These are phyloP conservation scores for Syrphus vitripennis DNA, from an alignment of 2,888 invertebrate genomes.

Conservation along the genomic window DNA sequence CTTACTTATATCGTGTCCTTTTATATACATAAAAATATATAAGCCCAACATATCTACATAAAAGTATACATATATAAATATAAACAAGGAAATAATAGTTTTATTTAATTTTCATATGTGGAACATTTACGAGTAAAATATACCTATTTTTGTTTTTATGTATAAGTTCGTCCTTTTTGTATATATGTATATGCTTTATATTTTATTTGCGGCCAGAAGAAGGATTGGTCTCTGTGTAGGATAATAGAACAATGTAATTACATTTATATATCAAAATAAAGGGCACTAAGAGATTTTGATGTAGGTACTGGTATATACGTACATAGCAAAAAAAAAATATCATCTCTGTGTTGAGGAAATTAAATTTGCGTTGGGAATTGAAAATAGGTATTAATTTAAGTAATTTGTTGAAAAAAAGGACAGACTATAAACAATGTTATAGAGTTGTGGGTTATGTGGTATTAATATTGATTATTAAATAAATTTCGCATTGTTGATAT, in stretches of 20 bases:
- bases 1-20: neutral
- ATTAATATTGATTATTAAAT: neutral
- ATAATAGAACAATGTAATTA: slow-evolving; percentile 43
- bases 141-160: neutral
- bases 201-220: slow-evolving; percentile 17
- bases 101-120: neutral
- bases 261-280: slow-evolving; percentile 52
- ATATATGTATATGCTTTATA: neutral
- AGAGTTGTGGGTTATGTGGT: neutral
- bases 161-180: neutral
- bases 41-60: too few relatives aligned
- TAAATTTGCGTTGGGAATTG: slow-evolving; percentile 48
- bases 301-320: neutral
- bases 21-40: neutral
- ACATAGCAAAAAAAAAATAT: neutral
- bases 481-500: neutral
- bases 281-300: neutral
- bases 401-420: slow-evolving; percentile 14
- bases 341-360: slow-evolving; percentile 20
- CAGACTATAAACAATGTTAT: neutral
- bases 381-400: slow-evolving; percentile 54
- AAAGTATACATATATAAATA: neutral
- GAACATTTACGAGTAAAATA: neutral
- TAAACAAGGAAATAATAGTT: neutral
- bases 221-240: neutral